A percentile compares a stretch with the other conserved stretches of the same genome.
phyloP scores from a whole-genome alignment of 2,888 invertebrate species.

The Ceriagrion tenellum region DNA sequence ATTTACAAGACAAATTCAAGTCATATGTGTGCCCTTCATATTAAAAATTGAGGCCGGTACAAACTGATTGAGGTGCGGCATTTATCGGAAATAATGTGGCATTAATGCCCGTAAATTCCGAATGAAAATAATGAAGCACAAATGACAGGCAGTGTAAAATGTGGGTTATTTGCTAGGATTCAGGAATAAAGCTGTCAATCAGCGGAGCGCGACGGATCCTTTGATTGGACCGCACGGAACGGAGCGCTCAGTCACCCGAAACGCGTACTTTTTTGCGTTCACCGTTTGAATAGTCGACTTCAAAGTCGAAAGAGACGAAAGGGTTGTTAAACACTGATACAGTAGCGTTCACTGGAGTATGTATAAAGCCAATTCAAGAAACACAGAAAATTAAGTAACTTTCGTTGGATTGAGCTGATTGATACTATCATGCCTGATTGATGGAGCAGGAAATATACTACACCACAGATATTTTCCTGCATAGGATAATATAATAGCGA shows the following conservation, averaged over 20 bases:
- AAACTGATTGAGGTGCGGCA: neutral
- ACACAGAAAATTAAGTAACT: neutral
- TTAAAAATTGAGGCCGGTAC: neutral
- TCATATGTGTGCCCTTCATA: neutral
- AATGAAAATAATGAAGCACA: neutral
- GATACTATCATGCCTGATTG: too few species aligned
- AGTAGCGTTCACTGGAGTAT: neutral
- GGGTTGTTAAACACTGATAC: neutral
- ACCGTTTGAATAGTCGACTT: neutral
- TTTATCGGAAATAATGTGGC: neutral
- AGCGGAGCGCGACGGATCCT: neutral
- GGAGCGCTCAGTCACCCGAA: constrained; percentile 6
- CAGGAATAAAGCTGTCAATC: constrained; percentile 8
- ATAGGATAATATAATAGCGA: too few species aligned
- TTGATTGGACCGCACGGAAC: neutral
- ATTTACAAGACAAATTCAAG: neutral
- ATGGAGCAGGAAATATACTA: too few species aligned
- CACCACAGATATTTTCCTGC: too few species aligned
- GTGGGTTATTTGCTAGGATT: neutral
- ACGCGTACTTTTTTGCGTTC: neutral
- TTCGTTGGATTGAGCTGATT: neutral
- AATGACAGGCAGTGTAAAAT: neutral
- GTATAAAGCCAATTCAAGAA: neutral
- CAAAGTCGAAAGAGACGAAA: neutral
- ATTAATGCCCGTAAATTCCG: neutral